Evolutionary conservation across 1,140 invertebrate species (phyloP).

Genomic region (Pogonus chalceus): DNA sequence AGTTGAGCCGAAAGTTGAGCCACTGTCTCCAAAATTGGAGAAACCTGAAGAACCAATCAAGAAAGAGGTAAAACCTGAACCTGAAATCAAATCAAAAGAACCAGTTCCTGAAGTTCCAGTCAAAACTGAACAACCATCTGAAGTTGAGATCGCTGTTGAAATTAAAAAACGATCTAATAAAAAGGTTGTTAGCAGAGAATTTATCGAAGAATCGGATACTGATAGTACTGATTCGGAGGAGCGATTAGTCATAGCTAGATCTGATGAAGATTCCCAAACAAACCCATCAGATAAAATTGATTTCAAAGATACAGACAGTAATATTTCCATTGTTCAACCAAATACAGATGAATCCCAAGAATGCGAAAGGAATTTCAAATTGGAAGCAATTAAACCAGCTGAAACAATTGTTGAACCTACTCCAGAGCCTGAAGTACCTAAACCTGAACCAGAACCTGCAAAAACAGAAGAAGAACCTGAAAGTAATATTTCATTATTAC

Average conservation of each 20-base stretch:
- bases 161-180: conserved; percentile 25
- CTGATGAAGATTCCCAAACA: conserved; percentile 27
- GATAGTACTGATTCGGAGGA: conserved; percentile 66
- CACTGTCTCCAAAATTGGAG: conserved; percentile 11
- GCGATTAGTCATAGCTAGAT: conserved; percentile 45
- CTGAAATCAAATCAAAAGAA: conserved; percentile 13
- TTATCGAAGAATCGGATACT: conserved; percentile 34
- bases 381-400: conserved; percentile 17
- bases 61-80: conserved; percentile 21
- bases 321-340: conserved; percentile 16
- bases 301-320: conserved; percentile 24
- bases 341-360: conserved; percentile 24
- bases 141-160: conserved; percentile 13
- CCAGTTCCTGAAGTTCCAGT: background rate
- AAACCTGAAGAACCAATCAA: conserved; percentile 18
- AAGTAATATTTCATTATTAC: conserved; percentile 45
- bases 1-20: conserved; percentile 13
- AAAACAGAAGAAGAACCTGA: conserved; percentile 28
- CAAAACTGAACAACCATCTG: background rate
- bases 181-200: conserved; percentile 36
- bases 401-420: conserved; percentile 23
- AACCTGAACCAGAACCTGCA: background rate
- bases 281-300: conserved; percentile 18
- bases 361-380: conserved; percentile 27
- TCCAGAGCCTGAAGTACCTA: background rate